Evolutionary conservation across 2,888 invertebrate genomes (phyloP).

Genomic region (Pollenia angustigena): DNA sequence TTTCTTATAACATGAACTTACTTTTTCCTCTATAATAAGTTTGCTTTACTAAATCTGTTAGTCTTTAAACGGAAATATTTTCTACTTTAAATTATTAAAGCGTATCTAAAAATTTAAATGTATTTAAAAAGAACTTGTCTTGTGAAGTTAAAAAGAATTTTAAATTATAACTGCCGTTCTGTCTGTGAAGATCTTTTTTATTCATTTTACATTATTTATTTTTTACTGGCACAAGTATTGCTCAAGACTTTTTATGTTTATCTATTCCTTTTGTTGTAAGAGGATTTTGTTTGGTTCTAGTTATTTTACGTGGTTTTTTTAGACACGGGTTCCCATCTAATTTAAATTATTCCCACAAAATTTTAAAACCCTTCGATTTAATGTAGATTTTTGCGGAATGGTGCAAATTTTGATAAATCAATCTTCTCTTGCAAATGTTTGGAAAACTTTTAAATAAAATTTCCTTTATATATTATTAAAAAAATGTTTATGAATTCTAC

Average conservation of each 20-base stretch:
- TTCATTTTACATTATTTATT: neutral
- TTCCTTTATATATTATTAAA: too few relatives aligned
- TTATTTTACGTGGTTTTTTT: neutral
- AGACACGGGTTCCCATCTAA: neutral
- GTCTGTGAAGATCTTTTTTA: conserved; percentile 27
- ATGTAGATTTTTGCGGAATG: too few relatives aligned
- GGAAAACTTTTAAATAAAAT: too few relatives aligned
- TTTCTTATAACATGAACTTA: too few relatives aligned
- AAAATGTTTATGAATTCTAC: too few relatives aligned
- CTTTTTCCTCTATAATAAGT: neutral
- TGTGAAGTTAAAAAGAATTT: neutral
- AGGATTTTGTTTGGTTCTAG: conserved; percentile 4
- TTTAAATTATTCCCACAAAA: neutral
- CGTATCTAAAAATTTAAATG: neutral
- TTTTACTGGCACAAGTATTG: conserved; percentile 10
- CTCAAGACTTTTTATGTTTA: conserved; percentile 19
- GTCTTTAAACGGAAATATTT: neutral
- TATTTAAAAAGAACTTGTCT: conserved; percentile 9
- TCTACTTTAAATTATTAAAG: too few relatives aligned
- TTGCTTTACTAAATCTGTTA: neutral
- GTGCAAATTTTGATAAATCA: too few relatives aligned
- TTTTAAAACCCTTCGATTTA: too few relatives aligned
- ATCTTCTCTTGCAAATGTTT: too few relatives aligned
- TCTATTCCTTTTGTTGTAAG: conserved; percentile 17
- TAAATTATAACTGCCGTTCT: conserved; percentile 17